Conservation (phyloP, 1,140 invertebrate genomes). For the Halictus rubicundus region DNA sequence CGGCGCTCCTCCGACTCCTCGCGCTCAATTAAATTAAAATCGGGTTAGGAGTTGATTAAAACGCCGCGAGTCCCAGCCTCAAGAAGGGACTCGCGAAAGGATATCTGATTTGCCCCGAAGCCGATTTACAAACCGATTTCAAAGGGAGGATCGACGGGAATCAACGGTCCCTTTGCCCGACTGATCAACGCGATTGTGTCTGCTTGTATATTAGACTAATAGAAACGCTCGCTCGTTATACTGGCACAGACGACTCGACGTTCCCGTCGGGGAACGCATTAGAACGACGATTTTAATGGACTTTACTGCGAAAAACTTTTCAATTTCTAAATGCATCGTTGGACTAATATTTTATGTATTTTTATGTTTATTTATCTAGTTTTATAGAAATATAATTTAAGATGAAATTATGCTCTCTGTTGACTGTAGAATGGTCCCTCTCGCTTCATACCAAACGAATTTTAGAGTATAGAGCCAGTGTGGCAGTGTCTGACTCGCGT, state of each 20-base stretch:
- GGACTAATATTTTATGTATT: too few relatives aligned
- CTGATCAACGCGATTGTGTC: neutral
- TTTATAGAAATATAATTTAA: too few relatives aligned
- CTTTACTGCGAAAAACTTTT: too few relatives aligned
- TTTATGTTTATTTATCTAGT: too few relatives aligned
- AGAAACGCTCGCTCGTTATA: neutral
- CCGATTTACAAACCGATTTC: neutral
- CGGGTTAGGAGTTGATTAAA: neutral
- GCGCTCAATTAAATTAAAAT: slow-evolving; percentile 28
- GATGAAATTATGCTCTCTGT: too few relatives aligned
- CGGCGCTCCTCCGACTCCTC: slow-evolving; percentile 6
- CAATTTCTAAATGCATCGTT: too few relatives aligned
- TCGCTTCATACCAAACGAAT: too few relatives aligned
- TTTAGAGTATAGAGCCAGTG: too few relatives aligned
- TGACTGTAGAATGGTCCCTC: too few relatives aligned
- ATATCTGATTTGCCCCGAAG: neutral
- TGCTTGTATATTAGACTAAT: neutral
- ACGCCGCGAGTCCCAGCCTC: neutral
- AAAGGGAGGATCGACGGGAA: neutral
- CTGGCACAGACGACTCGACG: too few relatives aligned
- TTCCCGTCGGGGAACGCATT: too few relatives aligned
- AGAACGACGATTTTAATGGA: too few relatives aligned
- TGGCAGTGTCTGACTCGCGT: neutral
- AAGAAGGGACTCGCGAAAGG: neutral
- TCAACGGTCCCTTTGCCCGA: neutral